Conservation (phyloP, 1,140 invertebrate species). For the Acromyrmex charruanus region DNA sequence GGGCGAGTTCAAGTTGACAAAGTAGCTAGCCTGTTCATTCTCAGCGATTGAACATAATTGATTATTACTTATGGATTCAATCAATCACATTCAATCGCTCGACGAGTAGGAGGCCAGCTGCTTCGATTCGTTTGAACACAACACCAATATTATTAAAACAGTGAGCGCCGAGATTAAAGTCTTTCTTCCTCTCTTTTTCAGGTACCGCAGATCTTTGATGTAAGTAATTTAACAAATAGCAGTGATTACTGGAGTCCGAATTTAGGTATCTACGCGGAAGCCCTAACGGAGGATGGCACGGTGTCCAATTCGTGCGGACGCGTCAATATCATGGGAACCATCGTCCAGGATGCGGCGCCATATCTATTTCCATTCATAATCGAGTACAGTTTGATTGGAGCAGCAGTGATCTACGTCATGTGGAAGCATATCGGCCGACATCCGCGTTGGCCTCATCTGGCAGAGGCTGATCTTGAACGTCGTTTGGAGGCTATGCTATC, state of each 20-base stretch:
- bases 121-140: too few relatives aligned
- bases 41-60: too few relatives aligned
- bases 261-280: constrained; percentile 89
- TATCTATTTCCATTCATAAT: constrained; percentile 98
- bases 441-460: constrained; percentile 89
- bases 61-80: too few relatives aligned
- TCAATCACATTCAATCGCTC: too few relatives aligned
- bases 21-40: too few relatives aligned
- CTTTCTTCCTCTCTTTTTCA: not conserved
- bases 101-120: too few relatives aligned
- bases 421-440: constrained; percentile 97
- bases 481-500: constrained; percentile 94
- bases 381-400: constrained; percentile 98
- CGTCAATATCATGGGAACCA: constrained; percentile 96
- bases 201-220: constrained; percentile 76
- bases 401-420: constrained; percentile 98
- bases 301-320: constrained; percentile 89
- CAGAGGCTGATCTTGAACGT: constrained; percentile 94
- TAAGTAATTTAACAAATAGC: constrained; percentile 82
- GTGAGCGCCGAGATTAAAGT: not conserved
- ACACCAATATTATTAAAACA: not conserved
- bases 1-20: too few relatives aligned
- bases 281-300: constrained; percentile 87
- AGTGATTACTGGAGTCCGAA: constrained; percentile 82
- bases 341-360: constrained; percentile 95